A percentile compares a stretch with the other conserved stretches of the same genome.
These are phyloP conservation scores for Heliconius charithonia DNA, from an alignment of 2,888 invertebrate genomes.

Conservation along the genomic window DNA sequence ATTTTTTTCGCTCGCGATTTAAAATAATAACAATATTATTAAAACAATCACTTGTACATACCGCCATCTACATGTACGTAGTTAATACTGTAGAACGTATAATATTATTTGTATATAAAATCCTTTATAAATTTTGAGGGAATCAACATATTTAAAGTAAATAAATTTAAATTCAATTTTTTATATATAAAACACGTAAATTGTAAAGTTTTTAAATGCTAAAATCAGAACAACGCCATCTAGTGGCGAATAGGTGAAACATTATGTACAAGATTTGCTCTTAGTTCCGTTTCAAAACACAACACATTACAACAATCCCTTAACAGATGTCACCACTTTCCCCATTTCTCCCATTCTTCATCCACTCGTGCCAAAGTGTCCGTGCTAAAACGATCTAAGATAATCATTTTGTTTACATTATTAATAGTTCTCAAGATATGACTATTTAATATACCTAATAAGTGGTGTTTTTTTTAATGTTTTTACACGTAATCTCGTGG, in stretches of 20 bases:
- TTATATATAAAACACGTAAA: not conserved
- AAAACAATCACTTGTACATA: not conserved
- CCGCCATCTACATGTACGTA: slow-evolving; percentile 47
- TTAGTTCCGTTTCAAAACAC: not conserved
- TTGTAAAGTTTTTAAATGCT: not conserved
- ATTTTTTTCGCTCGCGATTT: not conserved
- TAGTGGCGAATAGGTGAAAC: slow-evolving; percentile 15
- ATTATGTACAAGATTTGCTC: too few species aligned
- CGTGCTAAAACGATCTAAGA: slow-evolving; percentile 32
- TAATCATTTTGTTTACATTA: slow-evolving; percentile 47
- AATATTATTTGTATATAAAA: too few species aligned
- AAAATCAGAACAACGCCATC: slow-evolving; percentile 39
- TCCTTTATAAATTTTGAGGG: too few species aligned
- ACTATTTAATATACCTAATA: slow-evolving; percentile 23
- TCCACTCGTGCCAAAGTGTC: slow-evolving; percentile 37
- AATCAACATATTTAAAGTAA: too few species aligned
- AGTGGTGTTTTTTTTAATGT: slow-evolving; percentile 30
- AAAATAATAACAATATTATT: not conserved
- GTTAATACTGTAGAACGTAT: not conserved
- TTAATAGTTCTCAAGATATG: slow-evolving; percentile 42
- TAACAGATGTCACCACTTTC: slow-evolving; percentile 33
- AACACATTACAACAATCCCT: not conserved
- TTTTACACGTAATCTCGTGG: slow-evolving; percentile 14
- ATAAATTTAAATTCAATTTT: too few species aligned
- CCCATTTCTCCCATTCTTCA: not conserved